Conservation (phyloP, 2,888 invertebrate genomes). For the Aphrophora alni region DNA sequence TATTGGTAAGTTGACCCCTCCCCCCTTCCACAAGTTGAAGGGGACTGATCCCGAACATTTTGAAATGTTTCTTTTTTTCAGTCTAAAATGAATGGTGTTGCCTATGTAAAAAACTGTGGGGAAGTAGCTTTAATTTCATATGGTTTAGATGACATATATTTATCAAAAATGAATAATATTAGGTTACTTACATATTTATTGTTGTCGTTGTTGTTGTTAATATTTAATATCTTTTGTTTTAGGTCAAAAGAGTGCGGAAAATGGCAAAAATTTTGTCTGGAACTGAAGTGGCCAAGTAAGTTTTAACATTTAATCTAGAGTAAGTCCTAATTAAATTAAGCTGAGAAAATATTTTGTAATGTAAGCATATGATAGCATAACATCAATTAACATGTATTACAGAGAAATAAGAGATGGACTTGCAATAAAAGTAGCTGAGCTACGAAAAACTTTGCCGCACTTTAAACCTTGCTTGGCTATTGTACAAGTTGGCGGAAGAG, state of each 20-base stretch:
- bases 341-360: no score
- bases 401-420: constrained; percentile 77
- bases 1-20: no score
- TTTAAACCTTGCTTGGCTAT: constrained; percentile 85
- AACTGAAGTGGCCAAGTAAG: constrained; percentile 60
- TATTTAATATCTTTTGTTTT: background rate
- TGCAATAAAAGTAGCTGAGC: constrained; percentile 66
- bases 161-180: background rate
- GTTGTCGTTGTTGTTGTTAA: no score
- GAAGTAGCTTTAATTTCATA: background rate
- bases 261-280: constrained; percentile 65
- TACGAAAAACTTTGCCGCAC: constrained; percentile 54
- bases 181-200: no score
- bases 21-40: no score
- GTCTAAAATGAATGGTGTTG: no score
- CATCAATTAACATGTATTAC: constrained; percentile 48
- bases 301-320: background rate
- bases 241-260: background rate
- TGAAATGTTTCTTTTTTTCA: no score
- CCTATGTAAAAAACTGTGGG: no score
- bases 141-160: background rate
- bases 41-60: no score
- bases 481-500: constrained; percentile 94
- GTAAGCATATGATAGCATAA: no score
- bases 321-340: no score